Base-by-base conservation (phyloP, 2,888 invertebrate species). In the Melieria crassipennis region DNA sequence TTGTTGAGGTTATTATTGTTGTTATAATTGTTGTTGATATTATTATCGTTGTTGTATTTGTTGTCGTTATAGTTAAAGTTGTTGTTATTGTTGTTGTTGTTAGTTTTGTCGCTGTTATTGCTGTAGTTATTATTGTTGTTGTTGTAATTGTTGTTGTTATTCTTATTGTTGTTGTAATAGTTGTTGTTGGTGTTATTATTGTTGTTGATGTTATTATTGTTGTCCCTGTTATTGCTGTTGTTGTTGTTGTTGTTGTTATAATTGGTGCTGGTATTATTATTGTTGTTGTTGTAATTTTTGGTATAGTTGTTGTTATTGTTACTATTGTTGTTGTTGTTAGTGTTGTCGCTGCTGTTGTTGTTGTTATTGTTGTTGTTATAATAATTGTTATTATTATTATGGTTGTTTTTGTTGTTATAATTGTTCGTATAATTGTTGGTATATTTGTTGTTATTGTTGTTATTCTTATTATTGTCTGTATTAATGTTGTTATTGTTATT, bases 301-400 rank as follows among this genome's bases (percentile, higher is more conserved):
- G n/a, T 46, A 61, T 58, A 5, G 70, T 58, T 66, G 30, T 57
- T 63, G 66, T 30, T 30, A 30, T n/a, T n/a, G n/a, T n/a, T 43
- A 30, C 66, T 63, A 63, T 69, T 58, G 69, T 61, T 68, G 60
- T 55, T 65, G 69, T 60, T n/a, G 58, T 47, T 70, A 67, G 65
- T 47, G 61, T 64, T 13, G 71, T 45, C 3, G 48, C 45, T 7
- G 58, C 73, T 56, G 58, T 58, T 50, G 65, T 64, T 16, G 66
- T 67, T 56, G 52, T 69, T 66, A 65, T 48, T 10, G 61, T 64
- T 57, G 63, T 65, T 10, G 50, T 43, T 11, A 5, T 68, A 55
- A 45, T 63, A 30, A 61, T 58, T 7, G 70, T 58, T 66, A 30
- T 57, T 63, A 65, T 2, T 16, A 16, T 2, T 16, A 2, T 16